Evolutionary conservation across 2,797 vertebrate genomes (phyloP).

Genomic region (Sebastes paucispinis): DNA sequence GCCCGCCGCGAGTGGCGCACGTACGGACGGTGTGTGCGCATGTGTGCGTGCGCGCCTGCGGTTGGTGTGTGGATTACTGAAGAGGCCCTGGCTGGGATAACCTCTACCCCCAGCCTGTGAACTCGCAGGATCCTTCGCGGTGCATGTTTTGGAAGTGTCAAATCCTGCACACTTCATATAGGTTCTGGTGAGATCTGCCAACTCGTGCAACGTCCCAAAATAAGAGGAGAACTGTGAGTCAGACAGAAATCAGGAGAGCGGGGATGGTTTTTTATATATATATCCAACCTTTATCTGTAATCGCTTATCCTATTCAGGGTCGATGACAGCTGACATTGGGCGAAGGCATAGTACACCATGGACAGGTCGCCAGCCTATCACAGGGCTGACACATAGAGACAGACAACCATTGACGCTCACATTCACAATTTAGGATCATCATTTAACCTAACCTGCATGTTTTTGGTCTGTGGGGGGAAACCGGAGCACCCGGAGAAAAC

Average conservation of each 20-base stretch:
- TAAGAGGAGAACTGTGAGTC: not conserved
- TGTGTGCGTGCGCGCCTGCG: not conserved
- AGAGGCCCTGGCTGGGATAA: slow-evolving; percentile 63
- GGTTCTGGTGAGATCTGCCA: slow-evolving; percentile 40
- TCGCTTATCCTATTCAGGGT: no score
- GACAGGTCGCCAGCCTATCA: no score
- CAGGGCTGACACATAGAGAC: no score
- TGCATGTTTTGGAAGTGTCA: slow-evolving; percentile 53
- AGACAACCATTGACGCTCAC: no score
- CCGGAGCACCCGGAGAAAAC: no score
- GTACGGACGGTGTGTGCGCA: slow-evolving; percentile 7
- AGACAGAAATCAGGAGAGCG: not conserved
- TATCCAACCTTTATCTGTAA: no score
- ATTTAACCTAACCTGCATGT: no score
- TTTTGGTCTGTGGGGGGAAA: no score
- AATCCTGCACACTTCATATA: slow-evolving; percentile 42
- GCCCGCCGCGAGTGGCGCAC: slow-evolving; percentile 34
- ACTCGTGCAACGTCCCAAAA: not conserved
- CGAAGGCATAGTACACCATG: no score
- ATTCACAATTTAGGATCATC: no score
- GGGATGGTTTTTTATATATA: not conserved
- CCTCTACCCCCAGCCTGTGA: slow-evolving; percentile 65
- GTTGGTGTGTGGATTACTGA: slow-evolving; percentile 63
- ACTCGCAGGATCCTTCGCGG: slow-evolving; percentile 51
- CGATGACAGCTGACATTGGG: no score